Evolutionary conservation across 2,113 vertebrate genomes (phyloP), one percentile per base, ranked within the genome.

Genomic region (Pampusana beccarii): DNA sequence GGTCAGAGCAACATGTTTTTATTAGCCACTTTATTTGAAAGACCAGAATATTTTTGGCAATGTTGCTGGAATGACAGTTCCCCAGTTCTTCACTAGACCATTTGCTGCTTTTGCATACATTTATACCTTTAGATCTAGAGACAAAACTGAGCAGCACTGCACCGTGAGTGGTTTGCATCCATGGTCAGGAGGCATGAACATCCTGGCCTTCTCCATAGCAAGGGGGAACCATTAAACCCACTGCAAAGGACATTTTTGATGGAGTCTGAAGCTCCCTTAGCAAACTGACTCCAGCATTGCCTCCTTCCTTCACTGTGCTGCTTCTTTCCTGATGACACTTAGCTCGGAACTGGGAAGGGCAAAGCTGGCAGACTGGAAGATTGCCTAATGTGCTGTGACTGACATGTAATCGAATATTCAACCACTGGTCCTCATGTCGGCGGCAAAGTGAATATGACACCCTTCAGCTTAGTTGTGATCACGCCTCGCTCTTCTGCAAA

Each of bases 361-460:
- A 95, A 93, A 97, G 82, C 94, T 95, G 95, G 95, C 92, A 96
- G 90, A 93, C 96, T 96, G 94, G 95, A 97, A 97, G 96, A 96
- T 97, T 96, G 95, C 95, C 96, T 97, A 96, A 97, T 95, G 93
- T 95, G 95, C 95, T 97, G 92, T 97, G 96, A 97, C 95, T 97
- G 95, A 97, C 93, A 46, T 95, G 90, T 92, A 97, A 97, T 95
- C 88, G 92, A 97, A 97, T 96, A 97, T 95, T 94, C 93, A 97
- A 92, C 95, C 92, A 80, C 95, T 93, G 96, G 95, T 95, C 95
- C 85, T 87, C 95, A 18, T 94, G 92, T 96, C 69, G 48, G 62
- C 8, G 53, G 95, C 6, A 96, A 79, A 81, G 95, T 44, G 92
- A 95, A 78, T 91, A 91, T 92, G 94, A 95, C 95, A 94, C 92